These are phyloP conservation scores for Sebastes dallii DNA, from an alignment of 2,797 vertebrate genomes.

Conservation along the genomic window DNA sequence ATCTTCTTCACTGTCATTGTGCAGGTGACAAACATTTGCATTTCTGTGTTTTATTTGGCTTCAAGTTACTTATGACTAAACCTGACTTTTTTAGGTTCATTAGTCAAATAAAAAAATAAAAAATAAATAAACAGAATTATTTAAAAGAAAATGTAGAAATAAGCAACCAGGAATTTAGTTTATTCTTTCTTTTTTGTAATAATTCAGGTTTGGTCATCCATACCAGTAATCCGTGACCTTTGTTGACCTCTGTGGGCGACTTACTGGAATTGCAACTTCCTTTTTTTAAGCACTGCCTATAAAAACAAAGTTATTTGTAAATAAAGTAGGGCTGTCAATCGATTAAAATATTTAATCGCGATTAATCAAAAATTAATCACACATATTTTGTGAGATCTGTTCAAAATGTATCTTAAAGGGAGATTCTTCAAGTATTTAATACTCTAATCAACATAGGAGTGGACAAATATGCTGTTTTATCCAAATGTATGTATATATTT, in stretches of 20 bases:
- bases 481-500: too few species aligned
- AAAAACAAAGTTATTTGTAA: neutral
- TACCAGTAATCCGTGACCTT: neutral
- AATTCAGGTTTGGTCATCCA: neutral
- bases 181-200: neutral
- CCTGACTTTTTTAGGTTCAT: too few species aligned
- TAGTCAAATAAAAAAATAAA: too few species aligned
- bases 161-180: neutral
- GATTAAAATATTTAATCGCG: too few species aligned
- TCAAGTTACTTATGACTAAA: slow-evolving; percentile 61
- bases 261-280: neutral
- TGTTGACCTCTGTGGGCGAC: neutral
- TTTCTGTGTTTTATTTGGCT: slow-evolving; percentile 34
- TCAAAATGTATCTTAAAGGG: too few species aligned
- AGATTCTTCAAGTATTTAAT: too few species aligned
- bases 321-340: too few species aligned
- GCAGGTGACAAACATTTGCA: slow-evolving; percentile 84
- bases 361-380: too few species aligned
- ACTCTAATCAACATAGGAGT: too few species aligned
- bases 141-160: slow-evolving; percentile 28
- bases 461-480: too few species aligned
- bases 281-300: neutral
- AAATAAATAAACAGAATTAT: too few species aligned
- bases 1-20: slow-evolving; percentile 99
- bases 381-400: too few species aligned